Conservation (phyloP, 2,888 invertebrate species). For the Odiellus spinosus region DNA sequence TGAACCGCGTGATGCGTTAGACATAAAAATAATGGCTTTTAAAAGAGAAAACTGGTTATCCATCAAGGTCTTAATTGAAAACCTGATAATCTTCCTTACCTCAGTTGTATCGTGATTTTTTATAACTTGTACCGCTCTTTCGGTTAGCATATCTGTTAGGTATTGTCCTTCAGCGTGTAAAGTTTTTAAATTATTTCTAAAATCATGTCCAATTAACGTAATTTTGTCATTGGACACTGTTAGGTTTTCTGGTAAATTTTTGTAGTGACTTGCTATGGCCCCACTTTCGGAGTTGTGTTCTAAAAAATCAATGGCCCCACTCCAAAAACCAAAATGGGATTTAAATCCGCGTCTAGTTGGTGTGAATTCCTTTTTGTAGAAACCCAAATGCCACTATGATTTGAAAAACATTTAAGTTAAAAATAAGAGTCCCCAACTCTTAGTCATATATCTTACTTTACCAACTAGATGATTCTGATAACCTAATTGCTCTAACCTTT, state of each 20-base stretch:
- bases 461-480: constrained; percentile 66
- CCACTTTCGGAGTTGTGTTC: constrained; percentile 47
- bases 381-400: constrained; percentile 56
- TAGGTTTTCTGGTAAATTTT: too few species aligned
- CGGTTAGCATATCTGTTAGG: constrained; percentile 66
- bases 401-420: not conserved
- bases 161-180: constrained; percentile 55
- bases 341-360: constrained; percentile 62
- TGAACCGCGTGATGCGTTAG: constrained; percentile 78
- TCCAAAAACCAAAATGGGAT: constrained; percentile 69
- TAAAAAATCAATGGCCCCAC: constrained; percentile 75
- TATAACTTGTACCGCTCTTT: constrained; percentile 56
- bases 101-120: constrained; percentile 41
- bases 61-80: not conserved
- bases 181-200: too few species aligned
- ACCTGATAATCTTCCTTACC: constrained; percentile 4
- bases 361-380: constrained; percentile 53
- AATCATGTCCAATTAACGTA: too few species aligned
- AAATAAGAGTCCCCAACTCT: too few species aligned
- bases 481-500: constrained; percentile 61
- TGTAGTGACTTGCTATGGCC: too few species aligned
- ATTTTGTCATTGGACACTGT: too few species aligned
- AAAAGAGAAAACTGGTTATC: not conserved
- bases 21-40: constrained; percentile 61
- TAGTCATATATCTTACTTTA: constrained; percentile 34